Percentiles rank a stretch among this genome's conserved stretches.
These are phyloP conservation scores for Channa maculata DNA, from an alignment of 2,113 vertebrate species.

Conservation along the genomic window DNA sequence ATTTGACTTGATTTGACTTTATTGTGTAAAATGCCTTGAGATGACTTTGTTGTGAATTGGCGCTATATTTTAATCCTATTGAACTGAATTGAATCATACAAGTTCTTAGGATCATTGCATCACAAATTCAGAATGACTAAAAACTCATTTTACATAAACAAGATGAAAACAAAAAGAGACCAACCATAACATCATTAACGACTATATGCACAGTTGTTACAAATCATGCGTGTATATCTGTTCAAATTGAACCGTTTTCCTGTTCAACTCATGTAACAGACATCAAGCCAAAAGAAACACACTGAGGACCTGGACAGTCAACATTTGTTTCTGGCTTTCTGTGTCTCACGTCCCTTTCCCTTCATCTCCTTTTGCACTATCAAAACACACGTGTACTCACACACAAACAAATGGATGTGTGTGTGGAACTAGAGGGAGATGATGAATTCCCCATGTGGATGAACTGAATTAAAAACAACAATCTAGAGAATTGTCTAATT, in stretches of 20 bases:
- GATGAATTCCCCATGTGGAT: conserved; percentile 54
- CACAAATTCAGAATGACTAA: too few relatives aligned
- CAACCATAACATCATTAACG: too few relatives aligned
- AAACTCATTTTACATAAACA: too few relatives aligned
- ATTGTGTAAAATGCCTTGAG: too few relatives aligned
- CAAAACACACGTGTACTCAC: conserved; percentile 19
- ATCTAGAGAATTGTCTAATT: conserved; percentile 64
- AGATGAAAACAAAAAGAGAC: too few relatives aligned
- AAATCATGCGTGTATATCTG: not conserved
- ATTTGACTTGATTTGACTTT: too few relatives aligned
- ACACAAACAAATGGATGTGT: conserved; percentile 49
- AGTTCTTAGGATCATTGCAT: too few relatives aligned
- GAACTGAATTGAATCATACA: too few relatives aligned
- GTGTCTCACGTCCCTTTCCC: not conserved
- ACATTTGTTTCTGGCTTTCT: not conserved
- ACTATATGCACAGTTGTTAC: not conserved
- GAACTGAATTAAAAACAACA: conserved; percentile 63
- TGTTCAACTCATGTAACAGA: conserved; percentile 20
- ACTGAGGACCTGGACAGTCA: conserved; percentile 1
- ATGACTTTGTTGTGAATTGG: too few relatives aligned
- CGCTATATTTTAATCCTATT: too few relatives aligned
- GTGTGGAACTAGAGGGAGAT: conserved; percentile 15
- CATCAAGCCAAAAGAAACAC: conserved; percentile 50
- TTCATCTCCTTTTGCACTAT: conserved; percentile 2
- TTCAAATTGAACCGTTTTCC: conserved; percentile 18